phyloP scores from a whole-genome alignment of 2,888 invertebrate genomes.

The Melieria crassipennis region DNA sequence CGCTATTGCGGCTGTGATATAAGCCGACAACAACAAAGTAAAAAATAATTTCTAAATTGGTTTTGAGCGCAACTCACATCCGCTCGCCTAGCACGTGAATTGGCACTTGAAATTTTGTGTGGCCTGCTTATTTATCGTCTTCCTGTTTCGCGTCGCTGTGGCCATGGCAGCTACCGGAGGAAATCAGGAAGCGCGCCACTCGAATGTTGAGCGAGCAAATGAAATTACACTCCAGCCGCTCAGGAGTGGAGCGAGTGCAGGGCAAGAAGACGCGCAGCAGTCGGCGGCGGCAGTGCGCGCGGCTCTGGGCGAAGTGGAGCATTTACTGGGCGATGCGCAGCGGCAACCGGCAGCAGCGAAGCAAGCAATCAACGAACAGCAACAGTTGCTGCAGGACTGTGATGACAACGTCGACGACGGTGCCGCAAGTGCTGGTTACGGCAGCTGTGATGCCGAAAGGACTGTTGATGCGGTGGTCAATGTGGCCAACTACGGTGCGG shows the following conservation, averaged over 20 bases:
- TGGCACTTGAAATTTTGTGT: too few relatives aligned
- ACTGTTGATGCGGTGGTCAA: slow-evolving; percentile 8
- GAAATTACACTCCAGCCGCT: slow-evolving; percentile 43
- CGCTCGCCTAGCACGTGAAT: too few relatives aligned
- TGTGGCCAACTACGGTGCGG: slow-evolving; percentile 16
- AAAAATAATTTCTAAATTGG: too few relatives aligned
- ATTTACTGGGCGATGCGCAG: slow-evolving; percentile 43
- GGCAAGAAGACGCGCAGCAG: not conserved
- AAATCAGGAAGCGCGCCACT: slow-evolving; percentile 36
- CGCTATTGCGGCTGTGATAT: too few relatives aligned
- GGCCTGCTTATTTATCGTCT: too few relatives aligned
- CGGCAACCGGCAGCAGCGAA: slow-evolving; percentile 24
- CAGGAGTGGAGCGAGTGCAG: slow-evolving; percentile 28
- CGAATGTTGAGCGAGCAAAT: slow-evolving; percentile 43
- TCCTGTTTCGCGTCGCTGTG: too few relatives aligned
- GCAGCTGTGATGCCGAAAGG: not conserved
- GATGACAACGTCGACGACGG: slow-evolving; percentile 22
- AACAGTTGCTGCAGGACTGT: slow-evolving; percentile 24
- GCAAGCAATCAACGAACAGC: slow-evolving; percentile 14
- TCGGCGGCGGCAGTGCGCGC: not conserved
- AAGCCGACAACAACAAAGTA: too few relatives aligned
- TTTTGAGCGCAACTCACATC: too few relatives aligned
- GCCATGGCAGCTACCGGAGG: not conserved
- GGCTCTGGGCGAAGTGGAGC: slow-evolving; percentile 38
- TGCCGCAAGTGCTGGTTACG: slow-evolving; percentile 22